A percentile compares a stretch with the other conserved stretches of the same genome.
Conservation (phyloP, 2,113 vertebrate species). For the Tiliqua scincoides region DNA sequence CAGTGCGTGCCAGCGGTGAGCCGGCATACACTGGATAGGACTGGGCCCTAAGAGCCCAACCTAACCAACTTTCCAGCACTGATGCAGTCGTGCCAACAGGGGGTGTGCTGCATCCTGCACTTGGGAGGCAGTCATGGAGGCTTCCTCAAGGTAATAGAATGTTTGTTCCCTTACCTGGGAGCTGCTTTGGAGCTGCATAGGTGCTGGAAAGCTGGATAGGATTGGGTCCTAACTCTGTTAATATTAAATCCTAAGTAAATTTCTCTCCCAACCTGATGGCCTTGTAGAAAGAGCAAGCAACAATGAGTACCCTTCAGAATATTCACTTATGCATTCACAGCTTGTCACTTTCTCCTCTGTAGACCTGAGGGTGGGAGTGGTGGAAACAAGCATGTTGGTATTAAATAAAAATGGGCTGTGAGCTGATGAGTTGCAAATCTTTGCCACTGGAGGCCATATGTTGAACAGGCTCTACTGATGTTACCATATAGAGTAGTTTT, state of each 20-base stretch:
- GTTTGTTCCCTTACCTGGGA: too few relatives aligned
- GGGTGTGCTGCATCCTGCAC: too few relatives aligned
- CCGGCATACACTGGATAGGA: too few relatives aligned
- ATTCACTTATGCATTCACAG: not conserved
- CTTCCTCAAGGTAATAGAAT: too few relatives aligned
- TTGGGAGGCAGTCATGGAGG: too few relatives aligned
- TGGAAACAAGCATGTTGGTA: not conserved
- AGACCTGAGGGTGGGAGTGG: not conserved
- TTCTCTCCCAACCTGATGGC: not conserved
- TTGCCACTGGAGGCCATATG: not conserved
- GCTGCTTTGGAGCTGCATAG: too few relatives aligned
- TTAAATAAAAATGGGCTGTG: not conserved
- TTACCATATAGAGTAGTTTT: not conserved
- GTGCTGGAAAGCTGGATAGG: too few relatives aligned
- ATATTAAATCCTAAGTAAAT: not conserved
- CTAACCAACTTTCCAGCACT: too few relatives aligned
- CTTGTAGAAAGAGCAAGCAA: not conserved
- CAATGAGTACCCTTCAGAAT: not conserved
- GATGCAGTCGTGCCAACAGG: too few relatives aligned
- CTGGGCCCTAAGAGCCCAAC: too few relatives aligned
- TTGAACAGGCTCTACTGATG: not conserved
- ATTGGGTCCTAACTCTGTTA: too few relatives aligned
- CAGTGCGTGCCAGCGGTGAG: too few relatives aligned
- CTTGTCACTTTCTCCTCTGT: not conserved
- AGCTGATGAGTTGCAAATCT: constrained; percentile 2